phyloP scores from a whole-genome alignment of 53 echinoderm and acorn worm species.

The Luidia sarsii region DNA sequence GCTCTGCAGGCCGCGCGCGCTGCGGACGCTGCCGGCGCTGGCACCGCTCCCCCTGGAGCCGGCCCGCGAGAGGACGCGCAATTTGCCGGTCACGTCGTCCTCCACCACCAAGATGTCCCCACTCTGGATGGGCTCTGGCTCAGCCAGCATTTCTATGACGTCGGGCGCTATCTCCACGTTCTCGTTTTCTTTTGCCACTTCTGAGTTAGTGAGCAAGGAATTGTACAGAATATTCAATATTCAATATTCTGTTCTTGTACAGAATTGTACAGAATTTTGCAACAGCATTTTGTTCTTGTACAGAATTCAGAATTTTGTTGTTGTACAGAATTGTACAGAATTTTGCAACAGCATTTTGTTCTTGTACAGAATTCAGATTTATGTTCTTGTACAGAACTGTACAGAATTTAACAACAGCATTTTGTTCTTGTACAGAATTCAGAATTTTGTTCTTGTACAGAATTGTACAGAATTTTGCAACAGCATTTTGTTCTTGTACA shows the following conservation, averaged over 20 bases:
- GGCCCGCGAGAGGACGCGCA: constrained; percentile 48
- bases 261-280: too few species aligned
- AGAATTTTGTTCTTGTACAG: too few species aligned
- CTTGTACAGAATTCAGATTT: too few species aligned
- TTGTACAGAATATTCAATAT: not conserved
- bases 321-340: too few species aligned
- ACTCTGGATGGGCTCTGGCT: constrained; percentile 47
- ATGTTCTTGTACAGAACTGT: too few species aligned
- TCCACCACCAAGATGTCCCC: constrained; percentile 63
- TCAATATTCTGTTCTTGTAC: not conserved
- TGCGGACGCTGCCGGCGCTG: constrained; percentile 4
- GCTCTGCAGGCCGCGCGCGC: constrained; percentile 10
- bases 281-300: too few species aligned
- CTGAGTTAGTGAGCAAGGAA: constrained; percentile 28
- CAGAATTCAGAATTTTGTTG: too few species aligned
- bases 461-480: too few species aligned
- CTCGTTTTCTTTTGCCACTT: constrained; percentile 63
- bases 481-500: too few species aligned
- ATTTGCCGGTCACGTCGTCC: constrained; percentile 54
- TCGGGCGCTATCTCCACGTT: constrained; percentile 65
- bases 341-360: too few species aligned
- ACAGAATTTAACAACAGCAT: too few species aligned
- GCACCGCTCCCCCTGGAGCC: constrained; percentile 34
- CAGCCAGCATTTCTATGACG: constrained; percentile 61
- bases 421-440: too few species aligned